These are phyloP conservation scores for Prietella phreatophila DNA, from an alignment of 2,113 vertebrate genomes.

Conservation along the genomic window DNA sequence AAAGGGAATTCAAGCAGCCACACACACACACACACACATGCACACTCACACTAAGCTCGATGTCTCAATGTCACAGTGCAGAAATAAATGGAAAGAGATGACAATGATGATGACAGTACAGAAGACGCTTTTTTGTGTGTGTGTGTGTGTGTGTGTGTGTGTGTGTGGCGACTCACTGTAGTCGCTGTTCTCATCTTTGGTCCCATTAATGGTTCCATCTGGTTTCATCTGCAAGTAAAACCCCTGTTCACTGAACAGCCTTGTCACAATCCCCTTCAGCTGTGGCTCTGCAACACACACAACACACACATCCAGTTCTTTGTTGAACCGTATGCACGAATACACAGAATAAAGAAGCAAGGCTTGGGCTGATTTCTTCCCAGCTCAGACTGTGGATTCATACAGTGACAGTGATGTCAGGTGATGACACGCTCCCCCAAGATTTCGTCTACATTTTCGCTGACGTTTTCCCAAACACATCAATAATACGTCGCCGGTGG, in stretches of 20 bases:
- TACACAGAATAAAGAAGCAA: background rate
- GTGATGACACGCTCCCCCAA: background rate
- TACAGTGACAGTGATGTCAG: background rate
- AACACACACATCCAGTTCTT: slow-evolving; percentile 2
- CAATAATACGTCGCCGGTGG: background rate
- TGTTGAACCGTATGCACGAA: background rate
- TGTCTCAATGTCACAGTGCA: background rate
- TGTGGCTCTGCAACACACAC: slow-evolving; percentile 82
- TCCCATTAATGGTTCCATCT: slow-evolving; percentile 89
- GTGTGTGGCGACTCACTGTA: slow-evolving; percentile 78
- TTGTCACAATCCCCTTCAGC: slow-evolving; percentile 98
- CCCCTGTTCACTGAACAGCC: slow-evolving; percentile 97
- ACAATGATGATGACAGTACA: background rate
- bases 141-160: slow-evolving; percentile 34
- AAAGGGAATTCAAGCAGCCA: slow-evolving; percentile 31
- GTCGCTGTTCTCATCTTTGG: slow-evolving; percentile 98
- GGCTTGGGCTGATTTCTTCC: background rate
- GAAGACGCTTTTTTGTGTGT: slow-evolving; percentile 9
- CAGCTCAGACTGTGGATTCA: background rate
- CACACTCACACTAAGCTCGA: background rate
- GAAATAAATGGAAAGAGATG: background rate
- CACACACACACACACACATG: slow-evolving; percentile 7
- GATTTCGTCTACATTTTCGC: background rate
- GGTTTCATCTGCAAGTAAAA: slow-evolving; percentile 97
- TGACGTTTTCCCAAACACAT: background rate